Base-by-base conservation (phyloP, 2,113 vertebrate genomes). In the Sterna hirundo region DNA sequence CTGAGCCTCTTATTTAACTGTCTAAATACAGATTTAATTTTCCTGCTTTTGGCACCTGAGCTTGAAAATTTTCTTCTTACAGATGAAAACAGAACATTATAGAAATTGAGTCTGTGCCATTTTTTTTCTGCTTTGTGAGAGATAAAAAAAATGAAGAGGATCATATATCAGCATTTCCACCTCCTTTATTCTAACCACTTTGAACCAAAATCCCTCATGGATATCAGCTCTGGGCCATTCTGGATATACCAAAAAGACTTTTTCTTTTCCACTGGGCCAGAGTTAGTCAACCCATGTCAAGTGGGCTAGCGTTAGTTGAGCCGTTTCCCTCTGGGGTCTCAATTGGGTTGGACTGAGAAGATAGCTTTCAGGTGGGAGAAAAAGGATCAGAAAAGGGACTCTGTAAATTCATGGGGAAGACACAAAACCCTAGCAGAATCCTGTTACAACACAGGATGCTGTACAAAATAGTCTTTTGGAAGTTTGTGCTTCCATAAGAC, bases 11-110 rank as follows among this genome's bases (percentile, higher is more conserved):
- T 92, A 96, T 94, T 96, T 94, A 92, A 82, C 91, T 94, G 86
- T 95, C 94, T 96, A 97, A 94, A 95, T 88, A 97, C 65, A 94
- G 95, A 80, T 85, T 69, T 93, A 42, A 94, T 94, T 95, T 89
- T 68, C 74, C 88, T 95, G 83, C 94, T 94, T 95, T 97, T 95
- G 95, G 94, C 97, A 97, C 88, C 80, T 94, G 69, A 90, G 77
- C 88, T 95, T 86, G 88, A 94, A 96, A 96, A 93, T 94, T 91
- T 89, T 94, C 88, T 89, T 88, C 61, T 89, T 57, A 30, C 80
- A 79, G 91, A 91, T 92, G 88, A 94, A 96, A 95, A 89, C 92
- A 97, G 90, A 95, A 72, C 62, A 78, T 93, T 87, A 82, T 13
- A 89, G 49, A 94, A 96, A 92, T 91, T 65, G 92, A 87, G 40